Base-by-base conservation (phyloP, 1,140 invertebrate genomes). In the Drosophila persimilis region DNA sequence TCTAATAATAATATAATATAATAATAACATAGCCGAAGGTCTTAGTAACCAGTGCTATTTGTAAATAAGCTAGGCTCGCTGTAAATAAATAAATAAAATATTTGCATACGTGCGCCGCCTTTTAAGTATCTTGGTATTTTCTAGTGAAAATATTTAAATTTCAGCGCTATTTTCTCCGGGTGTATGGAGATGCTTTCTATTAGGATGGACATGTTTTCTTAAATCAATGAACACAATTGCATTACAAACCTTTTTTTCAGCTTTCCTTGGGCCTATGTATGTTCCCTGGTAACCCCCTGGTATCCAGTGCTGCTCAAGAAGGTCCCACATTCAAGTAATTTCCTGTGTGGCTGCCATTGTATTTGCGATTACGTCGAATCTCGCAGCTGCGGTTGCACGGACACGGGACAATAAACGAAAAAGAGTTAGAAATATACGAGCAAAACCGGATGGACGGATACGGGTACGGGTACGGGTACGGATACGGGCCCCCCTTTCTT, bases 291-390 rank as follows among this genome's bases (percentile, higher is more conserved):
- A 56, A 55, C 51, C 51, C 63, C 31, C 17, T 17, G 43, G 43
- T 67, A 24, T 24, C 44, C 55, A 20, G 51, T 48, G 46, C 43
- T 20, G 35, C 60, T 35, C 26, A 29, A 17, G 53, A 62, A 61
- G 46, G 45, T 8, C 56, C 24, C 60, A 72, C 67, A 71, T 80
- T 80, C 73, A 80, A 73, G 78, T 80, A 80, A 80, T 80, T 80
- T 80, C 73, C 78, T 77, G 67, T 47, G 46, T 65, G 58, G 44
- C 52, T 54, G 48, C 53, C 41, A 60, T 54, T 57, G 51, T 62
- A 62, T 50, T 48, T 53, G 52, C 61, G 43, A 73, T 58, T 45
- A 56, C 9, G 39, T 35, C 20, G 26, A 71, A 24, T 35, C 52
- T n/a, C 8, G 35, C 57, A 47, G 35, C 43, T 52, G 35, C 9